A percentile compares a stretch with the other conserved stretches of the same genome.
These are phyloP conservation scores for roundworm (Caenorhabditis elegans) DNA, from an alignment of 1,140 invertebrate species.

Conservation along the genomic window DNA sequence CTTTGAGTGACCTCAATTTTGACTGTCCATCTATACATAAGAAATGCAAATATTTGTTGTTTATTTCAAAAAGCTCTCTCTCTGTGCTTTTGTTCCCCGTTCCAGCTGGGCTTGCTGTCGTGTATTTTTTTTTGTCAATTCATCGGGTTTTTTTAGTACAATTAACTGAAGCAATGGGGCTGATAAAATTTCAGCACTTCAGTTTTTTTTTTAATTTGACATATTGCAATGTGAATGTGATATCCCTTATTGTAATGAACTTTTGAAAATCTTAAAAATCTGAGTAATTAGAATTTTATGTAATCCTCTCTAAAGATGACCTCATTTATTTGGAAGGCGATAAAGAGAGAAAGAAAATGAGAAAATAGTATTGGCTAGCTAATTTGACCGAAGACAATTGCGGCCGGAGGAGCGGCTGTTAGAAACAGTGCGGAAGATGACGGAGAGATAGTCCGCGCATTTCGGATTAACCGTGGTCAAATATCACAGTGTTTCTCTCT, in stretches of 20 bases:
- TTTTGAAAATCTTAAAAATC: background rate
- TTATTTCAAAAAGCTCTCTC: background rate
- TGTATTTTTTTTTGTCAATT: too few relatives aligned
- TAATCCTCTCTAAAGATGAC: background rate
- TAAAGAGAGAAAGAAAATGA: background rate
- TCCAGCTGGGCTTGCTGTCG: background rate
- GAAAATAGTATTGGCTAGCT: constrained; percentile 13
- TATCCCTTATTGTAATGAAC: too few relatives aligned
- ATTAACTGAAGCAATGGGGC: too few relatives aligned
- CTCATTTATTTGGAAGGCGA: constrained; percentile 3
- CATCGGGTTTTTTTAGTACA: too few relatives aligned
- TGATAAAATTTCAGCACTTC: too few relatives aligned
- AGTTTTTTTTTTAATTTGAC: too few relatives aligned
- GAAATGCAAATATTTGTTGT: constrained; percentile 32
- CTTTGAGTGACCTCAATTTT: constrained; percentile 22
- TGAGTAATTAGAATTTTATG: constrained; percentile 19
- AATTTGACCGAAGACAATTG: constrained; percentile 26
- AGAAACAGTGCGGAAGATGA: constrained; percentile 29
- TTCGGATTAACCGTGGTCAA: constrained; percentile 32
- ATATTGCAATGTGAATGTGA: too few relatives aligned
- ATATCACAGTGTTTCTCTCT: constrained; percentile 32
- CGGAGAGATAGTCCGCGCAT: constrained; percentile 25
- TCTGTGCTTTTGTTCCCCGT: background rate
- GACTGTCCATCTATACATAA: constrained; percentile 20
- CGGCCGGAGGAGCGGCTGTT: background rate